These are phyloP conservation scores for Ia io DNA, from an alignment of 2,113 vertebrate genomes.

Conservation along the genomic window DNA sequence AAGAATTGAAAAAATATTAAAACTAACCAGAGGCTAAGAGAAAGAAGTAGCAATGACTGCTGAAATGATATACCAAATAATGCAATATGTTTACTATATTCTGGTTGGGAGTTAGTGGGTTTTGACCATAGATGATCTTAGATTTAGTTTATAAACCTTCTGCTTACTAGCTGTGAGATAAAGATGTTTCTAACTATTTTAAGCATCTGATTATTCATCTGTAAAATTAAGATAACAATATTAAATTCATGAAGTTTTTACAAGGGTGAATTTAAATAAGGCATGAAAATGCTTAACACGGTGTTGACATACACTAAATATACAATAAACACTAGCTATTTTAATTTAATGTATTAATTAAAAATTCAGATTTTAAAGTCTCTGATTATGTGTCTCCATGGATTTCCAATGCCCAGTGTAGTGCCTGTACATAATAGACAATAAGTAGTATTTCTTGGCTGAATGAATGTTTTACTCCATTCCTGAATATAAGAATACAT, in stretches of 20 bases:
- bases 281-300: background rate
- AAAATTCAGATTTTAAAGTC: background rate
- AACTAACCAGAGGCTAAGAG: background rate
- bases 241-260: background rate
- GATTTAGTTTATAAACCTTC: background rate
- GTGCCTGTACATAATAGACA: background rate
- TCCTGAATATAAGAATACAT: background rate
- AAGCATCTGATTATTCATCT: background rate
- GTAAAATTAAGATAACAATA: background rate
- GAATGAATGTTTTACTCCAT: background rate
- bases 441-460: background rate
- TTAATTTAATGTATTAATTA: background rate
- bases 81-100: background rate
- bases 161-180: background rate
- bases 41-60: background rate
- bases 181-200: background rate
- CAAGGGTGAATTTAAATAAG: background rate
- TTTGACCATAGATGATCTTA: background rate
- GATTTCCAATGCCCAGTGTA: background rate
- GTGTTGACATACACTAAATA: background rate
- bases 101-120: background rate
- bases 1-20: slow-evolving; percentile 31
- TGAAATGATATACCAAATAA: background rate
- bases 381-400: background rate
- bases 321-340: background rate